These are phyloP conservation scores for Gobio occitaniae DNA, from an alignment of 2,797 vertebrate genomes.

Conservation along the genomic window DNA sequence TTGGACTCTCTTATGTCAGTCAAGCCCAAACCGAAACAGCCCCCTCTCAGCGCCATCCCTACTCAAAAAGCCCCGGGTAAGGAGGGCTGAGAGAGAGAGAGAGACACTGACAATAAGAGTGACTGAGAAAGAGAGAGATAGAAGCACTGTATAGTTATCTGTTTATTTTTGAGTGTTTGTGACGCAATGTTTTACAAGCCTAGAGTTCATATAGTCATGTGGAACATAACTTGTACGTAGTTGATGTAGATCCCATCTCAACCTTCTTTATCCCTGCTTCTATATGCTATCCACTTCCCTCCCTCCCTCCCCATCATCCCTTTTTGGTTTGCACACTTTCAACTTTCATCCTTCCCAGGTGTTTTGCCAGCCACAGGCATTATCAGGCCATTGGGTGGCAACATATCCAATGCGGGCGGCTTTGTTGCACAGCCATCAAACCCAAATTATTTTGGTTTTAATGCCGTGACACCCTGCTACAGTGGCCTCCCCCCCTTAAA, in stretches of 20 bases:
- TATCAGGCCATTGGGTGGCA: constrained; percentile 44
- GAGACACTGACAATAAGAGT: constrained; percentile 38
- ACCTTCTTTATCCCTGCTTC: constrained; percentile 19
- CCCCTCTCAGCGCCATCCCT: constrained; percentile 46
- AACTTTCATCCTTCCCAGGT: constrained; percentile 69
- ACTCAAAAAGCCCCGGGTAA: constrained; percentile 70
- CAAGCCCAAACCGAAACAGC: constrained; percentile 74
- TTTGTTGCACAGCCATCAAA: constrained; percentile 46
- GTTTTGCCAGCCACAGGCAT: constrained; percentile 56
- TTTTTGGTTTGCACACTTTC: constrained; percentile 16
- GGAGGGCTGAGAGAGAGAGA: constrained; percentile 62
- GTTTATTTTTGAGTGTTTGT: constrained; percentile 60
- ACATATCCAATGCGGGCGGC: constrained; percentile 54
- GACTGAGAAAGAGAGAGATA: constrained; percentile 37
- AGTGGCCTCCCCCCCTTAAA: constrained; percentile 20
- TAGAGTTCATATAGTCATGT: constrained; percentile 56
- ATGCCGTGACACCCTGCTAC: constrained; percentile 12
- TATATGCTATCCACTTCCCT: constrained; percentile 38
- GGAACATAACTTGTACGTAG: constrained; percentile 49
- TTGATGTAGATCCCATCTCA: constrained; percentile 45
- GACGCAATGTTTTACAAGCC: constrained; percentile 51
- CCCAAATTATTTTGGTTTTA: constrained; percentile 55
- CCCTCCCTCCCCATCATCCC: constrained; percentile 34
- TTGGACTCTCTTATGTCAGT: constrained; percentile 86
- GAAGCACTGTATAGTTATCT: constrained; percentile 36